Evolutionary conservation across 2,113 vertebrate species (phyloP).

Genomic region (Struthidea cinerea): DNA sequence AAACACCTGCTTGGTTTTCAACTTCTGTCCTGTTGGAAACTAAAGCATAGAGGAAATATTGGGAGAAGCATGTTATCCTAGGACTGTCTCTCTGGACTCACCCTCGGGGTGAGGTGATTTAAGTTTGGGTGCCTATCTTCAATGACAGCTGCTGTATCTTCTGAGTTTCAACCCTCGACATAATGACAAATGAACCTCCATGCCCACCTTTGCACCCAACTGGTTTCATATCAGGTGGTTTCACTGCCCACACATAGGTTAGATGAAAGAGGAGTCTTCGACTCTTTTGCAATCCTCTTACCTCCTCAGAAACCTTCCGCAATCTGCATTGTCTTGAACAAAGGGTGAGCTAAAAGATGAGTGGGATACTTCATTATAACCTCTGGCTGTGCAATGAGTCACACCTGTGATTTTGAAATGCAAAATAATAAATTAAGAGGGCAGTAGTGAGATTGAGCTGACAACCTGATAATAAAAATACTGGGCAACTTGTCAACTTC

Average conservation of each 20-base stretch:
- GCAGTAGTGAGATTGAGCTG: slow-evolving; percentile 50
- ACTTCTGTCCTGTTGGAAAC: not conserved
- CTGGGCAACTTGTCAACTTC: slow-evolving; percentile 55
- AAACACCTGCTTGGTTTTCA: not conserved
- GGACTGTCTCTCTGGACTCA: not conserved
- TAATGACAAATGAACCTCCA: slow-evolving; percentile 33
- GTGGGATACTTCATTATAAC: slow-evolving; percentile 67
- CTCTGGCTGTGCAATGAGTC: slow-evolving; percentile 60
- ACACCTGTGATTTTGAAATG: slow-evolving; percentile 58
- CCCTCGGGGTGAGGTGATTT: not conserved
- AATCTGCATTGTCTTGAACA: slow-evolving; percentile 46
- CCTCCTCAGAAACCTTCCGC: slow-evolving; percentile 47
- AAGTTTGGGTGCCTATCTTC: not conserved
- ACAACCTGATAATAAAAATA: slow-evolving; percentile 59
- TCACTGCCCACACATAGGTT: slow-evolving; percentile 46
- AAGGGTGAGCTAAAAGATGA: slow-evolving; percentile 51
- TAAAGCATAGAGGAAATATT: not conserved
- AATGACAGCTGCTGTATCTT: not conserved
- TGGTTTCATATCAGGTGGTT: slow-evolving; percentile 48
- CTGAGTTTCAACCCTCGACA: slow-evolving; percentile 1
- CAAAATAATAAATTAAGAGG: slow-evolving; percentile 61
- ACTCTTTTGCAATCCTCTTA: slow-evolving; percentile 51
- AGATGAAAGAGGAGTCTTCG: slow-evolving; percentile 33
- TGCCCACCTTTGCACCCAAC: slow-evolving; percentile 46
- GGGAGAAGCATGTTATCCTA: not conserved